phyloP scores from a whole-genome alignment of 2,888 invertebrate species.

The Epistrophe grossulariae region DNA sequence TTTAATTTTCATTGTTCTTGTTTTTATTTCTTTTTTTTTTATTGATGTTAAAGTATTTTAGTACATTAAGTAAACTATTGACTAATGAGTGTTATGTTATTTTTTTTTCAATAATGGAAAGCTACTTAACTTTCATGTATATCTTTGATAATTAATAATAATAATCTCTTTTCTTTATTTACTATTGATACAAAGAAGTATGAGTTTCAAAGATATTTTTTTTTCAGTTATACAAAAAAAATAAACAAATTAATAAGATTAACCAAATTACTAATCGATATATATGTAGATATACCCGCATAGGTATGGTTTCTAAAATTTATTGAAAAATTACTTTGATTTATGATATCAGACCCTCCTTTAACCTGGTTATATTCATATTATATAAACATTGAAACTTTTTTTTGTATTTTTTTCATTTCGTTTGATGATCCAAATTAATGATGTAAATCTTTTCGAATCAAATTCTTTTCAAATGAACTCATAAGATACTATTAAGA shows the following conservation, averaged over 20 bases:
- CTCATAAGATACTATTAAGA: conserved; percentile 6
- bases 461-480: conserved; percentile 44
- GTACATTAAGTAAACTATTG: not conserved
- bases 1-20: not conserved
- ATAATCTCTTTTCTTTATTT: not conserved
- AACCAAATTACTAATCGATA: not conserved
- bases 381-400: not conserved
- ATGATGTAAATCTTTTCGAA: conserved; percentile 36
- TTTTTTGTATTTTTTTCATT: not conserved
- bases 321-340: conserved; percentile 50
- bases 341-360: conserved; percentile 37
- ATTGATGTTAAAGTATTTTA: not conserved
- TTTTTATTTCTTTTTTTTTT: not conserved
- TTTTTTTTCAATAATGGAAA: not conserved
- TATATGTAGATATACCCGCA: not conserved
- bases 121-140: not conserved
- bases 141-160: not conserved
- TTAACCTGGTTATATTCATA: conserved; percentile 1
- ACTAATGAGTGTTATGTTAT: not conserved
- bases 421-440: conserved; percentile 42
- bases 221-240: not conserved
- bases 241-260: conserved; percentile 1
- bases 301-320: conserved; percentile 11
- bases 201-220: not conserved
- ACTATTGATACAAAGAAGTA: not conserved